phyloP scores from a whole-genome alignment of 2,888 invertebrate genomes.

The Zeuzera pyrina region DNA sequence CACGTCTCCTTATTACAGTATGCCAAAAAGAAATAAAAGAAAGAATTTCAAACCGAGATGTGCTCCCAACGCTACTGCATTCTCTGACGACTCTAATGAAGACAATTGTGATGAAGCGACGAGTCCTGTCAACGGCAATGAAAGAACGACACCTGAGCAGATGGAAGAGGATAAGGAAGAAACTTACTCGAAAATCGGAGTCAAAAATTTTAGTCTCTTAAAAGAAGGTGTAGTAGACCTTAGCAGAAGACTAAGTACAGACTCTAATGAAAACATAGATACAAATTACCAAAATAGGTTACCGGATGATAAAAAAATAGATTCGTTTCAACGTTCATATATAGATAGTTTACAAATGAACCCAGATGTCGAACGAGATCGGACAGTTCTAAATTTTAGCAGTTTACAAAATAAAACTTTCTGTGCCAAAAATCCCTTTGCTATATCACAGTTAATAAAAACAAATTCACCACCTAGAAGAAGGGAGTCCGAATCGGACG shows the following conservation, averaged over 20 bases:
- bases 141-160: constrained; percentile 48
- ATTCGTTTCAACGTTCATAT: constrained; percentile 64
- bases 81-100: constrained; percentile 65
- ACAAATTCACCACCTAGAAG: constrained; percentile 68
- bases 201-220: constrained; percentile 63
- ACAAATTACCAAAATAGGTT: constrained; percentile 60
- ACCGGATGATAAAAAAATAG: constrained; percentile 56
- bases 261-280: constrained; percentile 69
- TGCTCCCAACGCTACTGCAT: constrained; percentile 70
- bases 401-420: constrained; percentile 67
- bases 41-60: constrained; percentile 87
- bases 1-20: constrained; percentile 61
- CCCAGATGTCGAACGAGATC: constrained; percentile 45
- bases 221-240: constrained; percentile 67
- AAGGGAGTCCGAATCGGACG: constrained; percentile 66
- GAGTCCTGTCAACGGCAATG: constrained; percentile 55
- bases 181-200: constrained; percentile 56
- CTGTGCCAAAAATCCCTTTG: constrained; percentile 72
- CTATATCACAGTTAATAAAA: constrained; percentile 70
- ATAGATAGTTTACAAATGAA: constrained; percentile 64
- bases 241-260: constrained; percentile 62
- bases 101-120: constrained; percentile 39
- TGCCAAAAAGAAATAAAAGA: constrained; percentile 80
- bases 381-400: constrained; percentile 61
- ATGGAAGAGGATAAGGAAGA: constrained; percentile 34